A percentile compares a stretch with the other conserved stretches of the same genome.
phyloP scores from a whole-genome alignment of 2,888 invertebrate species.

The Pandemis corylana region DNA sequence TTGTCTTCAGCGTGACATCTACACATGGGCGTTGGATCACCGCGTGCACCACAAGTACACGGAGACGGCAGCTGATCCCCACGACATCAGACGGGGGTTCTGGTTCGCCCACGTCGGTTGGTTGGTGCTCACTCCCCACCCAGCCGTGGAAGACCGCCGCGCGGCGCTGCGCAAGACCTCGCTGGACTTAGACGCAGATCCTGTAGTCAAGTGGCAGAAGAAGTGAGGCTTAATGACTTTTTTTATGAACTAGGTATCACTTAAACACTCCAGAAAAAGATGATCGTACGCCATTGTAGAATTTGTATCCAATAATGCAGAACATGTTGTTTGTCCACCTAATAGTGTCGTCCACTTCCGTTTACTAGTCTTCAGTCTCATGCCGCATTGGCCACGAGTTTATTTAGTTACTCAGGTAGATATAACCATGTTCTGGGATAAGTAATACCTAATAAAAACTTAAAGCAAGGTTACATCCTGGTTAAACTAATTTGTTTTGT shows the following conservation, averaged over 20 bases:
- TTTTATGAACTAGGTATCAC: neutral
- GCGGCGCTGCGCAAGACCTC: slow-evolving; percentile 84
- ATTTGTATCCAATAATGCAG: too few relatives aligned
- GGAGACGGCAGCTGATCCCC: slow-evolving; percentile 94
- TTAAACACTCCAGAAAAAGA: too few relatives aligned
- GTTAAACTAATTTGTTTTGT: too few relatives aligned
- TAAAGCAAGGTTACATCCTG: too few relatives aligned
- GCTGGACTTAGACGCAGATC: slow-evolving; percentile 89
- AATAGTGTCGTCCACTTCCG: too few relatives aligned
- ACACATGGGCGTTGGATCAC: slow-evolving; percentile 95
- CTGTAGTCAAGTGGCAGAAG: slow-evolving; percentile 91
- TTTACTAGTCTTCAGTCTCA: too few relatives aligned
- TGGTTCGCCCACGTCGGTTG: slow-evolving; percentile 97
- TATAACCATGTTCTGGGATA: too few relatives aligned
- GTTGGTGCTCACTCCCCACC: slow-evolving; percentile 94
- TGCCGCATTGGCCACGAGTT: too few relatives aligned
- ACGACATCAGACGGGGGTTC: slow-evolving; percentile 93
- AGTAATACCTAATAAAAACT: too few relatives aligned
- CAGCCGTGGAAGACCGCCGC: slow-evolving; percentile 89
- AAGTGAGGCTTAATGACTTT: slow-evolving; percentile 71
- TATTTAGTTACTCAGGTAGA: too few relatives aligned
- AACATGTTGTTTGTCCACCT: too few relatives aligned
- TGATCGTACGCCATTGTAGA: too few relatives aligned
- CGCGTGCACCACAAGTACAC: slow-evolving; percentile 95
- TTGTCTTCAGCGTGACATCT: slow-evolving; percentile 88